A percentile compares a stretch with the other conserved stretches of the same genome.
Evolutionary conservation across 2,797 vertebrate genomes (phyloP).

Genomic region (Sorex maritimensis): DNA sequence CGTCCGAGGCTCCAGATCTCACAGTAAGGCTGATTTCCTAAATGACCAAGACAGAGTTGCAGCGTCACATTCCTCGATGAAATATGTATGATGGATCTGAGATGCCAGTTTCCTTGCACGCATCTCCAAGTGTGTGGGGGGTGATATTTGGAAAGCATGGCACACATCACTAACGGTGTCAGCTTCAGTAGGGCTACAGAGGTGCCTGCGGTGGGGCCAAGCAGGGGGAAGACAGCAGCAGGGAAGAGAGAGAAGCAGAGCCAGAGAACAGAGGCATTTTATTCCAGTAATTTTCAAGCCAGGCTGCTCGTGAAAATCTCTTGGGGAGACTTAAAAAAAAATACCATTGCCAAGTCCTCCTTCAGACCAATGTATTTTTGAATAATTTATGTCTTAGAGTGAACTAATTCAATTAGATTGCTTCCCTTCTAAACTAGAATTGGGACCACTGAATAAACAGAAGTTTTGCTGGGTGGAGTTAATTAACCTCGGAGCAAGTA

Average conservation of each 20-base stretch:
- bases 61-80: conserved; percentile 80
- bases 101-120: conserved; percentile 66
- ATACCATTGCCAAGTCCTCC: conserved; percentile 58
- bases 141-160: too few relatives aligned
- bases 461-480: conserved; percentile 74
- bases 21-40: conserved; percentile 57
- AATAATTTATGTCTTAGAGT: conserved; percentile 76
- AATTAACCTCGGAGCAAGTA: conserved; percentile 70
- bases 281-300: background rate
- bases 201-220: fast-evolving
- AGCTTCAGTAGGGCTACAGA: background rate
- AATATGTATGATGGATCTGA: conserved; percentile 86
- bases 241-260: background rate
- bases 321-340: conserved; percentile 14
- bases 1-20: background rate
- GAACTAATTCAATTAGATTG: conserved; percentile 76
- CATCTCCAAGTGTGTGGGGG: too few relatives aligned
- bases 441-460: conserved; percentile 65
- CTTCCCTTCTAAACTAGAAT: conserved; percentile 65
- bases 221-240: too few relatives aligned
- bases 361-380: conserved; percentile 65
- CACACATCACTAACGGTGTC: conserved; percentile 67
- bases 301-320: conserved; percentile 50
- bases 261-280: background rate
- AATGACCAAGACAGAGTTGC: conserved; percentile 76